Base-by-base conservation (phyloP, 2,113 vertebrate species). In the Cavia aperea region DNA sequence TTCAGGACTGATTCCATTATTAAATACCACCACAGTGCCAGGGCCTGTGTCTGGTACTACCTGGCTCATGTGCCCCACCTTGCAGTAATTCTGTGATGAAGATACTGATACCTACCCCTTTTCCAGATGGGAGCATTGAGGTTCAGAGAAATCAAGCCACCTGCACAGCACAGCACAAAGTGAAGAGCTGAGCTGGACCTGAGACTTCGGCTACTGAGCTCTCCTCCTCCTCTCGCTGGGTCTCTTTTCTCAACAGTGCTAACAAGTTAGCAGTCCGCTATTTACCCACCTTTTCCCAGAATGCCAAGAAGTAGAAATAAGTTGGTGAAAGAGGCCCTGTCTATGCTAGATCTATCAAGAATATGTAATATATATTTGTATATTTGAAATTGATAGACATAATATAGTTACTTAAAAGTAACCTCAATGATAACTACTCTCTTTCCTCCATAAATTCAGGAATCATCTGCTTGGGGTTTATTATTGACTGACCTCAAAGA, bases 201-300 rank as follows among this genome's bases (percentile, higher is more conserved):
- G 23, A 31, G 65, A 19, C 54, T 0, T 12, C 46, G 2, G 0
- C 11, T 1, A 14, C 89, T 7, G 1, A 60, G 26, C 43, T 14
- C 1, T 5, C 0, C 14, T 18, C 26, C 0, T 1, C 0, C 13
- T 7, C 49, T 49, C 51, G 14, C 0, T n/a, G 46, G 12, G 5
- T 21, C n/a, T 46, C 60, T 21, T 54, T 36, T 26, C 62, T 14
- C 29, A 5, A 31, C 83, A 70, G 5, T 14, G 15, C 51, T 46
- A 29, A 6, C 7, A 21, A 8, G 26, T 78, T 18, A 4, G 5
- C n/a, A 4, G 11, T 26, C 18, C 10, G 0, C 11, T 13, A 3
- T 12, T 5, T 12, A 54, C 86, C 39, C 36, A 7, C 33, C 68
- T 75, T 16, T 46, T 13, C 31, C 63, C 56, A 3, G 14, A 1